Evolutionary conservation across 2,888 invertebrate species (phyloP).

Genomic region (Germaria angustata): DNA sequence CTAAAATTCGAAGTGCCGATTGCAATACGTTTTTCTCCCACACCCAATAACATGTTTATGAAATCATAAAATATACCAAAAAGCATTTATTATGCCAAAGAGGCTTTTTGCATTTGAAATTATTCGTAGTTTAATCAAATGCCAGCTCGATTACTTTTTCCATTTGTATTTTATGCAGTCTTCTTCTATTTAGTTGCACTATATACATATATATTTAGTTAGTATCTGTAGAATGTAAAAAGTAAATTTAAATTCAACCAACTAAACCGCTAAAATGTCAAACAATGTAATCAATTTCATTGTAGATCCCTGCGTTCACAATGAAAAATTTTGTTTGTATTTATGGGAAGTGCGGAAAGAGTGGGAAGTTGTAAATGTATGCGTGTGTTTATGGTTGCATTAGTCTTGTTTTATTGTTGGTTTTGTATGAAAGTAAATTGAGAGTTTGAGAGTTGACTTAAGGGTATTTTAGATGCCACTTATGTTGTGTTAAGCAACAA

Average conservation of each 20-base stretch:
- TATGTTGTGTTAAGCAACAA: not conserved
- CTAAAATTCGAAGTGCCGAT: no score
- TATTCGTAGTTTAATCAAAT: constrained; percentile 21
- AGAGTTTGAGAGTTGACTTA: not conserved
- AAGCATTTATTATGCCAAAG: not conserved
- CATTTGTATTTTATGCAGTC: not conserved
- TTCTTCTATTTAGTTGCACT: not conserved
- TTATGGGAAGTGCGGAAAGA: not conserved
- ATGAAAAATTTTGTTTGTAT: not conserved
- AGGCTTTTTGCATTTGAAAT: constrained; percentile 25
- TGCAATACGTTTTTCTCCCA: no score
- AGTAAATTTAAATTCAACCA: constrained; percentile 14
- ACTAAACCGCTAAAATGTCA: constrained; percentile 23
- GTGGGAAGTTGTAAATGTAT: not conserved
- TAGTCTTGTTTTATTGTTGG: not conserved
- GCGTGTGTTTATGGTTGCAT: not conserved
- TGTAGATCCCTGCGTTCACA: not conserved
- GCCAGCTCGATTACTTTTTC: not conserved
- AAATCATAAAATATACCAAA: not conserved
- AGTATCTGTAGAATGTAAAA: not conserved
- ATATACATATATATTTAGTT: not conserved
- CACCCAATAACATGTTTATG: no score
- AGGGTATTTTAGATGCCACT: not conserved
- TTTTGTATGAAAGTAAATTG: not conserved
- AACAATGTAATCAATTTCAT: constrained; percentile 26